Evolutionary conservation across 2,888 invertebrate species (phyloP), one percentile per base, ranked within the genome.

Genomic region (Lithophane socia): DNA sequence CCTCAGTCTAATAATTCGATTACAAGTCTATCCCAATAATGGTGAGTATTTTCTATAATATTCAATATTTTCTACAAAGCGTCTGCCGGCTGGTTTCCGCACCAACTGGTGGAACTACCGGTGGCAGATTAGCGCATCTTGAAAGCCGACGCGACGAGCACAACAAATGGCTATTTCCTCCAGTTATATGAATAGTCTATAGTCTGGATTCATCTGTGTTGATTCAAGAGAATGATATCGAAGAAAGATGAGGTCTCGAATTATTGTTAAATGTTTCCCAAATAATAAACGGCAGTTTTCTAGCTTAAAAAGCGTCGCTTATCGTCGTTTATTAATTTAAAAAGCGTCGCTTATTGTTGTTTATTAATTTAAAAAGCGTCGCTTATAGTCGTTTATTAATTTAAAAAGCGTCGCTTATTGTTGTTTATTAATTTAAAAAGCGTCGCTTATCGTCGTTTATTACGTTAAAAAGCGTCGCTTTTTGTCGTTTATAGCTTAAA

Each of bases 141-240:
- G 61, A 58, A 58, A 58, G 61, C 58, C n/a, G 65, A 64, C 47
- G 58, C 44, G 29, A 56, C 52, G 52, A 63, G 37, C 63, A 47
- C 70, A 73, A 78, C 49, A 54, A 79, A 82, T 83, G 54, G 66
- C 29, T 60, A 75, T 79, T 79, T 83, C 75, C 82, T 83, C 18
- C 58, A 54, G 13, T 66, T 70, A 79, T 63, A 70, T 37, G 79
- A 73, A 58, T 72, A 80, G 37, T 67, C 56, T 66, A n/a, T n/a
- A 80, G 56, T 60, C 65, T 8, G 8, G 21, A 61, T 78, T 78
- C 42, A 64, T 71, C 56, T 68, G 67, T 52, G 47, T 52, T 70
- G 24, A 54, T 56, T 79, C 29, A 44, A 58, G 24, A 16, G 13
- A 72, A 65, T 13, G 29, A 72, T 24, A 74, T 61, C 5, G 18